Evolutionary conservation across 2,888 invertebrate species (phyloP).

Genomic region (Hypomecis punctinalis): DNA sequence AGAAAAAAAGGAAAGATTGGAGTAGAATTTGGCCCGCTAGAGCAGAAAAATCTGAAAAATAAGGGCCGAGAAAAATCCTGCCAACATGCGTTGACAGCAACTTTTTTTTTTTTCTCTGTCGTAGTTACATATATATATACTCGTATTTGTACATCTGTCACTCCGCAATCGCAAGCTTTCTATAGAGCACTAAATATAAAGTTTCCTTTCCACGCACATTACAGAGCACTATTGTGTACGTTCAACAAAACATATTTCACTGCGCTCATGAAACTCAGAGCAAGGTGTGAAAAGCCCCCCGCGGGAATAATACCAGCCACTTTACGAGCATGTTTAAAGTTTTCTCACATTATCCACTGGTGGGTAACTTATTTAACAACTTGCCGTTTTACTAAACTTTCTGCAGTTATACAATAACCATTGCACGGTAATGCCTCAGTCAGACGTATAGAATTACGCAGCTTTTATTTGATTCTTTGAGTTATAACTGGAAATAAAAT

Average conservation of each 20-base stretch:
- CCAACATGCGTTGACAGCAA: too few species aligned
- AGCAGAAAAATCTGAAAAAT: too few species aligned
- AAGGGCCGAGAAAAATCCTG: too few species aligned
- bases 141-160: too few species aligned
- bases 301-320: slow-evolving; percentile 27
- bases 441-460: background rate
- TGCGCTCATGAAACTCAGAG: slow-evolving; percentile 24
- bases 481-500: too few species aligned
- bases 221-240: background rate
- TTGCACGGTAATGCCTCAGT: background rate
- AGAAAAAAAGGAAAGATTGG: too few species aligned
- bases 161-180: background rate
- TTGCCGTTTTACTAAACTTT: slow-evolving; percentile 22
- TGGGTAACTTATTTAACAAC: slow-evolving; percentile 29
- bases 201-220: slow-evolving; percentile 7
- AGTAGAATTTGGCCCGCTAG: too few species aligned
- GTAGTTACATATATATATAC: too few species aligned
- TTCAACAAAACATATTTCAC: slow-evolving; percentile 8
- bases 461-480: too few species aligned
- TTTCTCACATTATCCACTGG: slow-evolving; percentile 27
- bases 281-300: slow-evolving; percentile 28
- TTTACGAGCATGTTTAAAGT: slow-evolving; percentile 30
- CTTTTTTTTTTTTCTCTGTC: too few species aligned
- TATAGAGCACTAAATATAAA: slow-evolving; percentile 10
- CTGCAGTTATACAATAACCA: slow-evolving; percentile 15